phyloP scores from a whole-genome alignment of 1,140 invertebrate species.

The Trachymyrmex septentrionalis region DNA sequence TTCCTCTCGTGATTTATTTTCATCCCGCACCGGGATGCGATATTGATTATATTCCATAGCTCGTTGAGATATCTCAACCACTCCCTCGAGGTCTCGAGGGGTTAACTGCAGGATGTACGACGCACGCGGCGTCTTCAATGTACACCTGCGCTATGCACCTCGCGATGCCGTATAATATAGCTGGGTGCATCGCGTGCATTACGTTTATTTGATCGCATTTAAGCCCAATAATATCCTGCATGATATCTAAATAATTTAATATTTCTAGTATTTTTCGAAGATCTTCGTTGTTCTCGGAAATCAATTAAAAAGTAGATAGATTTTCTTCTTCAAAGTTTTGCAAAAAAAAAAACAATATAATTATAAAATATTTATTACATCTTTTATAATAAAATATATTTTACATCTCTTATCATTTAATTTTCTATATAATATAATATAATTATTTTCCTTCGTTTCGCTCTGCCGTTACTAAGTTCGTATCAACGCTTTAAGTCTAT shows the following conservation, averaged over 20 bases:
- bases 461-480: no score
- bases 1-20: constrained; percentile 70
- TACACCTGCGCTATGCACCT: constrained; percentile 43
- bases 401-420: no score
- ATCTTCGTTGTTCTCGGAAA: background rate
- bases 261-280: background rate
- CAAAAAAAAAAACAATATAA: background rate
- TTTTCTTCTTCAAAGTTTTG: background rate
- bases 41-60: constrained; percentile 61
- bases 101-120: constrained; percentile 58
- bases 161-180: constrained; percentile 24
- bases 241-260: constrained; percentile 20
- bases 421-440: no score
- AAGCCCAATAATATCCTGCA: background rate
- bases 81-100: constrained; percentile 39
- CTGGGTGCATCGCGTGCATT: constrained; percentile 11
- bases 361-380: background rate
- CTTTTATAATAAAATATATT: no score
- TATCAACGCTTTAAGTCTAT: no score
- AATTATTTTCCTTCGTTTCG: no score
- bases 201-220: constrained; percentile 40
- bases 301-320: background rate
- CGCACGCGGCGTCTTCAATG: constrained; percentile 41
- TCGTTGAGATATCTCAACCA: constrained; percentile 64
- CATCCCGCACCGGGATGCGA: constrained; percentile 61